Conservation (phyloP, 2,113 vertebrate genomes). For the Ptychochromis oligacanthus region DNA sequence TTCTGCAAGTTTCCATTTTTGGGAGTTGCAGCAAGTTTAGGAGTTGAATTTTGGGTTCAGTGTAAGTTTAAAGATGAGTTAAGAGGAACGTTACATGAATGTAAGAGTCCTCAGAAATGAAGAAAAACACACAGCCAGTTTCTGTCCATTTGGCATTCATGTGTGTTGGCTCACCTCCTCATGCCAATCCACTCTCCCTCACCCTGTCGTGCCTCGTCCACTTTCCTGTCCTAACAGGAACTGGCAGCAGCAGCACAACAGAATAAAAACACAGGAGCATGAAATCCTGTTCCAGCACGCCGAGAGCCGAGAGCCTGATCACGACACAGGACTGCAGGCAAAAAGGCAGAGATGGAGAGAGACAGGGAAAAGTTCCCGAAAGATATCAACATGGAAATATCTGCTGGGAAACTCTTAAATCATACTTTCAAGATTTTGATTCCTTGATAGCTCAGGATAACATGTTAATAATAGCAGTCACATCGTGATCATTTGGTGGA, state of each 20-base stretch:
- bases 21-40: neutral
- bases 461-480: too few relatives aligned
- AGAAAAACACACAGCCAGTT: neutral
- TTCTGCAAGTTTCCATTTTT: neutral
- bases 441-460: too few relatives aligned
- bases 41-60: neutral
- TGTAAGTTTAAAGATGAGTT: neutral
- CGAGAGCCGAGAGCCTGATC: slow-evolving; percentile 5
- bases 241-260: neutral
- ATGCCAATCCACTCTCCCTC: neutral
- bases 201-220: slow-evolving; percentile 2
- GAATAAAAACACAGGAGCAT: neutral
- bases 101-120: neutral
- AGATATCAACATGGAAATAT: neutral
- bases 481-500: too few relatives aligned
- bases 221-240: slow-evolving; percentile 1
- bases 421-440: neutral
- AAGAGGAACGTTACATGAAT: too few relatives aligned
- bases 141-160: neutral
- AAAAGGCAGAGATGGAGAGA: neutral
- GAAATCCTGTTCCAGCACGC: neutral
- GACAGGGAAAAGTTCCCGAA: neutral
- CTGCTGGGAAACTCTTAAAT: neutral
- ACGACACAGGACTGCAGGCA: neutral
- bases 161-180: neutral